A percentile compares a stretch with the other conserved stretches of the same genome.
These are phyloP conservation scores for Aleiodes testaceus DNA, from an alignment of 2,888 invertebrate species.

Conservation along the genomic window DNA sequence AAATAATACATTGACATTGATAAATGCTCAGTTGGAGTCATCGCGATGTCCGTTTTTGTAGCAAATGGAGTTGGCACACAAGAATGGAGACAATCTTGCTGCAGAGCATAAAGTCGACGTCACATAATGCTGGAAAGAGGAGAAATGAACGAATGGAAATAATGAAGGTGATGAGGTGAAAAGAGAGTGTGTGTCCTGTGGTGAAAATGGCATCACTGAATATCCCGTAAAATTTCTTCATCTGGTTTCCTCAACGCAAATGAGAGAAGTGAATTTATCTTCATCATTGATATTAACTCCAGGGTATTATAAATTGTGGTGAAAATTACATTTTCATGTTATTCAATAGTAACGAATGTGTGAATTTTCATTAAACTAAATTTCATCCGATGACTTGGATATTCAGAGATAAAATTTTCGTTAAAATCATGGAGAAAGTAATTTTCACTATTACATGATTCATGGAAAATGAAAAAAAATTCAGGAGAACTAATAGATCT, in stretches of 20 bases:
- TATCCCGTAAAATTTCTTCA: conserved; percentile 1
- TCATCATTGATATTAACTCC: conserved; percentile 14
- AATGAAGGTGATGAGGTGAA: background rate
- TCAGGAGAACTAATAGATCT: no score
- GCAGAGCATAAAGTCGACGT: background rate
- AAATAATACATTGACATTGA: conserved; percentile 55
- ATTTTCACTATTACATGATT: no score
- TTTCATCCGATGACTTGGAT: conserved; percentile 1
- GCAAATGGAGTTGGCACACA: background rate
- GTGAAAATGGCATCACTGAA: conserved; percentile 15
- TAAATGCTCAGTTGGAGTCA: conserved; percentile 46
- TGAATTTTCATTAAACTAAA: background rate
- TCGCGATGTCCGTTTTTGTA: conserved; percentile 45
- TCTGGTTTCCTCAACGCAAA: background rate
- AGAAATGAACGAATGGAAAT: no score
- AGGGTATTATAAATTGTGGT: background rate
- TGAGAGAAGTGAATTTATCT: background rate
- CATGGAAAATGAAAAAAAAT: no score
- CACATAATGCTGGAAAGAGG: background rate
- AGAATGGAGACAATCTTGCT: background rate
- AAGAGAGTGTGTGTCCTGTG: conserved; percentile 1
- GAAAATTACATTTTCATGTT: background rate
- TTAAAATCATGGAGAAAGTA: no score
- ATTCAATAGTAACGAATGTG: background rate
- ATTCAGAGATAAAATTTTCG: background rate